phyloP scores from a whole-genome alignment of 1,140 invertebrate species.

The Dinoponera quadriceps region DNA sequence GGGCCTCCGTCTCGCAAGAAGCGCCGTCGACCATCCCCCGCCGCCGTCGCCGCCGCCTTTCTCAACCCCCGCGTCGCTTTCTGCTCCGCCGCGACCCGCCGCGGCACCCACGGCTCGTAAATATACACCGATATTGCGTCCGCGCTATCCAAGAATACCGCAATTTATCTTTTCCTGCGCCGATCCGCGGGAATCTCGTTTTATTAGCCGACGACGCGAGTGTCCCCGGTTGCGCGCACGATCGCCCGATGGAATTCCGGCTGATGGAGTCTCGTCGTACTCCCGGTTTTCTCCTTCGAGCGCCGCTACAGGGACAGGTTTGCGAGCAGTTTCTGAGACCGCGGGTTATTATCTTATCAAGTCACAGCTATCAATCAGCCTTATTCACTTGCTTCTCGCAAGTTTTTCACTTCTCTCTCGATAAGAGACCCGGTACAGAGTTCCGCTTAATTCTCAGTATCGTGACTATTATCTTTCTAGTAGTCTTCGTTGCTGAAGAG shows the following conservation, averaged over 20 bases:
- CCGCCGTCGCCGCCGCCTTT: constrained; percentile 56
- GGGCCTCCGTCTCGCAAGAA: constrained; percentile 79
- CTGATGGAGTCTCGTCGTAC: constrained; percentile 39
- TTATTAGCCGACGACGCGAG: constrained; percentile 63
- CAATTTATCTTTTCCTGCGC: constrained; percentile 78
- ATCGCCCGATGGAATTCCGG: constrained; percentile 55
- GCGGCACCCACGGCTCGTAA: constrained; percentile 71
- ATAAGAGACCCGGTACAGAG: too few relatives aligned
- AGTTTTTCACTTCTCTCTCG: background rate
- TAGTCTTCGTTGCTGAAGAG: too few relatives aligned
- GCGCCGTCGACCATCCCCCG: constrained; percentile 64
- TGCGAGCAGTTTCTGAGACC: background rate
- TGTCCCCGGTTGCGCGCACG: constrained; percentile 48
- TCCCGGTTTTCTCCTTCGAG: constrained; percentile 39
- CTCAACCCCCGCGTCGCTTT: constrained; percentile 54
- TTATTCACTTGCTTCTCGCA: background rate
- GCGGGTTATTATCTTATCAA: constrained; percentile 46
- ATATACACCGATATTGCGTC: constrained; percentile 79
- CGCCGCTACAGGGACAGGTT: background rate
- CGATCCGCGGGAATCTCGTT: constrained; percentile 75
- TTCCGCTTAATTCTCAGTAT: too few relatives aligned
- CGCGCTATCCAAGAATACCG: constrained; percentile 72
- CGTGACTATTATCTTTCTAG: too few relatives aligned
- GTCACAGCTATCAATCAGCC: background rate
- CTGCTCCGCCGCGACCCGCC: constrained; percentile 41